Evolutionary conservation across 2,888 invertebrate genomes (phyloP).

Genomic region (Nemapogon koenigi): DNA sequence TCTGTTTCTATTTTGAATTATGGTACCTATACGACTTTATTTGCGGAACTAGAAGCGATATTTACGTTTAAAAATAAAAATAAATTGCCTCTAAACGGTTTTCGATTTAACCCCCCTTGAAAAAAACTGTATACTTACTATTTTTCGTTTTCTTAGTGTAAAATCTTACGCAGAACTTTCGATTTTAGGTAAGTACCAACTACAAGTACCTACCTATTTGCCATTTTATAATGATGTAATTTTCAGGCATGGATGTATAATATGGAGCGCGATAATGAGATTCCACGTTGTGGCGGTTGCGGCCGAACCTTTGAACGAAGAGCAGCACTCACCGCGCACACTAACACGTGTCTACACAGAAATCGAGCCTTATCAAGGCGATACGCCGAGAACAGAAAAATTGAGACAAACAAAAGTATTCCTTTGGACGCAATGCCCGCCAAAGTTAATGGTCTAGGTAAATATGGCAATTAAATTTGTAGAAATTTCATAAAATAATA

Average conservation of each 20-base stretch:
- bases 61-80: neutral
- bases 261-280: constrained; percentile 66
- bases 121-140: neutral
- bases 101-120: no score
- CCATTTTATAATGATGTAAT: constrained; percentile 1
- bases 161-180: neutral
- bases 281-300: constrained; percentile 72
- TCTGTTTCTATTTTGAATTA: no score
- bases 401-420: constrained; percentile 38
- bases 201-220: neutral
- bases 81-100: no score
- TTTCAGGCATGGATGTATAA: constrained; percentile 68
- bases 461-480: no score
- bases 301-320: constrained; percentile 75
- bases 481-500: no score
- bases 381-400: constrained; percentile 31
- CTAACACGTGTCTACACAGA: constrained; percentile 69
- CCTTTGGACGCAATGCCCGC: neutral
- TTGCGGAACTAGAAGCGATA: no score
- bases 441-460: neutral
- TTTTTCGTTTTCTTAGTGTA: neutral
- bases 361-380: constrained; percentile 31
- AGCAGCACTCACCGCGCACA: constrained; percentile 75
- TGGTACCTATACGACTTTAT: no score
- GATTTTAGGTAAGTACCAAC: neutral